phyloP scores from a whole-genome alignment of 2,888 invertebrate species.

The Podotricha telesiphe region DNA sequence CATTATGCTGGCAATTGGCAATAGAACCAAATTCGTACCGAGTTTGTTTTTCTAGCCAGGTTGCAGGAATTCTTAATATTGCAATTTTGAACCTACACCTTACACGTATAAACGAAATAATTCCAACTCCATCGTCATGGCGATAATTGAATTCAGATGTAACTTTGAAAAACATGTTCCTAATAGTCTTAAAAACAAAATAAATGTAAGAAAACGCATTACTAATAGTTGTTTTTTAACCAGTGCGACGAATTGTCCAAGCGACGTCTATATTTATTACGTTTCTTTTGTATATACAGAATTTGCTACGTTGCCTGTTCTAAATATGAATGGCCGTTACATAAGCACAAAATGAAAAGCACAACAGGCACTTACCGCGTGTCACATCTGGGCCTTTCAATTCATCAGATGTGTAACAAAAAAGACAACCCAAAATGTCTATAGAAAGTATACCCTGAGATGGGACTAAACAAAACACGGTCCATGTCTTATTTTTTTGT shows the following conservation, averaged over 20 bases:
- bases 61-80: too few relatives aligned
- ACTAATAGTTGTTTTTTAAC: neutral
- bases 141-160: too few relatives aligned
- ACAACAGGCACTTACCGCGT: conserved; percentile 35
- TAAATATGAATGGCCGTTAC: conserved; percentile 21
- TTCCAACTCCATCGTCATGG: too few relatives aligned
- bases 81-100: too few relatives aligned
- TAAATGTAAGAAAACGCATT: too few relatives aligned
- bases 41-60: too few relatives aligned
- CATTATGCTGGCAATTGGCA: too few relatives aligned
- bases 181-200: too few relatives aligned
- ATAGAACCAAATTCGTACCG: too few relatives aligned
- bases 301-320: conserved; percentile 1
- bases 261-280: conserved; percentile 16
- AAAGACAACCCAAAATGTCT: conserved; percentile 55
- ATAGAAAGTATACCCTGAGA: conserved; percentile 59
- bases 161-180: too few relatives aligned
- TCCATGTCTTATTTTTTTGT: conserved; percentile 48
- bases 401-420: conserved; percentile 59
- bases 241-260: conserved; percentile 7
- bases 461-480: conserved; percentile 47
- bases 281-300: conserved; percentile 5
- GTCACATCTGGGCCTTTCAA: conserved; percentile 58
- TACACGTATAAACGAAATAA: too few relatives aligned
- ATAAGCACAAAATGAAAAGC: conserved; percentile 29